Percentiles rank a stretch among this genome's conserved stretches.
phyloP scores from a whole-genome alignment of 2,888 invertebrate species.

The Rambutsinella grinnellia region DNA sequence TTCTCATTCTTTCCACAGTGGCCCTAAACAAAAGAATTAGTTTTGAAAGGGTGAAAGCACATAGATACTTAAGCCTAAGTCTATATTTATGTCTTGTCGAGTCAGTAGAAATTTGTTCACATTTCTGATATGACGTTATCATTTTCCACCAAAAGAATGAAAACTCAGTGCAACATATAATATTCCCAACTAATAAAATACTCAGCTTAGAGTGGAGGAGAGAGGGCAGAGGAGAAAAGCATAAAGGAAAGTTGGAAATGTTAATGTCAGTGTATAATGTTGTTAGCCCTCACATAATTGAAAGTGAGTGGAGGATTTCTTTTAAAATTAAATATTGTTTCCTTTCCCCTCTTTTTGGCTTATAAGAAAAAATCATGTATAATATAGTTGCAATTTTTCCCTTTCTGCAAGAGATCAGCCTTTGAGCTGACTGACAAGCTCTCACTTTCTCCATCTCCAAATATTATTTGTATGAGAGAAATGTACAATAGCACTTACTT shows the following conservation, averaged over 20 bases:
- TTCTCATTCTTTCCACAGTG: background rate
- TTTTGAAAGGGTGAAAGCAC: background rate
- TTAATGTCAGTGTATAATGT: conserved; percentile 58
- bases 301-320: conserved; percentile 59
- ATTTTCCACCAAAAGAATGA: conserved; percentile 7
- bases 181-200: too few relatives aligned
- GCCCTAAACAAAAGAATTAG: conserved; percentile 21
- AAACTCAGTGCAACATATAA: conserved; percentile 9
- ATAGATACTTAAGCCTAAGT: background rate
- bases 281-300: conserved; percentile 59
- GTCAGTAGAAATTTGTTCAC: conserved; percentile 38
- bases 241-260: conserved; percentile 57
- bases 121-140: conserved; percentile 41
- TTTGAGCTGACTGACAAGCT: conserved; percentile 49
- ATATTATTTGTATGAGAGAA: too few relatives aligned
- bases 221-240: conserved; percentile 31
- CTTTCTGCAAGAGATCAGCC: conserved; percentile 42
- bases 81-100: conserved; percentile 10
- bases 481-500: too few relatives aligned
- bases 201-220: conserved; percentile 14
- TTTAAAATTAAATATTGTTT: conserved; percentile 58
- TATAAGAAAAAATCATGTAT: background rate
- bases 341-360: conserved; percentile 21
- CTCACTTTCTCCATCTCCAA: background rate
- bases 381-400: conserved; percentile 1